Evolutionary conservation across 2,797 vertebrate species (phyloP).

Genomic region (Orientallactaga sibirica): DNA sequence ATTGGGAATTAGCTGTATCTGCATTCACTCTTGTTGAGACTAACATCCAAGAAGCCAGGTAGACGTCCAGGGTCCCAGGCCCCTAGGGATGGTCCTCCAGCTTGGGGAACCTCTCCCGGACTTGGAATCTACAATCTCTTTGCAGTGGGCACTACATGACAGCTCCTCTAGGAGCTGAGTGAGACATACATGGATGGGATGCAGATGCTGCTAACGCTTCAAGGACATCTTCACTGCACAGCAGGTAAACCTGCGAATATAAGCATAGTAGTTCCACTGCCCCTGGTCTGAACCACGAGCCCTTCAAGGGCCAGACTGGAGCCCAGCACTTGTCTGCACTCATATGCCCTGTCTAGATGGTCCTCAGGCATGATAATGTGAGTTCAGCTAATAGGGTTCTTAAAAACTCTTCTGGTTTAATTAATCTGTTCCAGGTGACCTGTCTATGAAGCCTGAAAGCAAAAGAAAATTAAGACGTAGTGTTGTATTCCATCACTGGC

Average conservation of each 20-base stretch:
- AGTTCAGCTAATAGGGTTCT: constrained; percentile 9
- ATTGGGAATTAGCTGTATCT: neutral
- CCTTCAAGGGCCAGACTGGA: neutral
- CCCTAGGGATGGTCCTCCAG: neutral
- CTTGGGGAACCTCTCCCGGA: neutral
- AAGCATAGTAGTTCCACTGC: neutral
- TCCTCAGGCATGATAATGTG: neutral
- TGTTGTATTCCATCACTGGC: neutral
- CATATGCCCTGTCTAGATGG: neutral
- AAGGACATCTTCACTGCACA: neutral
- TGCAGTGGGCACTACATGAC: neutral
- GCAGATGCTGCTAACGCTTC: neutral
- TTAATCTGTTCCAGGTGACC: constrained; percentile 41
- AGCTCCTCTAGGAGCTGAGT: neutral
- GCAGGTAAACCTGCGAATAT: neutral
- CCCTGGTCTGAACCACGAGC: neutral
- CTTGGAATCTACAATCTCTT: neutral
- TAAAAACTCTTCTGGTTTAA: constrained; percentile 36
- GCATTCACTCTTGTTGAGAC: neutral
- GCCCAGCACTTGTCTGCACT: neutral
- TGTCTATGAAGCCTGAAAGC: constrained; percentile 46
- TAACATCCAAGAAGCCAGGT: neutral
- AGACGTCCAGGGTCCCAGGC: neutral
- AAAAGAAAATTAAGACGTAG: constrained; percentile 63
- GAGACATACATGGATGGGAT: neutral